Base-by-base conservation (phyloP, 2,888 invertebrate genomes). In the Alcis repandata region DNA sequence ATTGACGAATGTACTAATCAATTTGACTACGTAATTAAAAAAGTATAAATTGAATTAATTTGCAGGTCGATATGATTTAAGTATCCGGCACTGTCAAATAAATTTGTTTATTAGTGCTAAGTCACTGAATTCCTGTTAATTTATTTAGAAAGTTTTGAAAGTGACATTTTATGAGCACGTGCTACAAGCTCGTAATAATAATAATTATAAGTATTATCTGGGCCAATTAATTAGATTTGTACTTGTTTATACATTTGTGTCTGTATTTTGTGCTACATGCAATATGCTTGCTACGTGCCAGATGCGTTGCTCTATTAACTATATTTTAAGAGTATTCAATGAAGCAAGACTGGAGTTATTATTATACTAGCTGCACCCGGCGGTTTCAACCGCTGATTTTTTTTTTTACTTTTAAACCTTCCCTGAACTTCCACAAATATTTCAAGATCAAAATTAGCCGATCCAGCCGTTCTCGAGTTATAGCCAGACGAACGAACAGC, bases 51-150 rank as follows among this genome's bases (percentile, higher is more conserved):
- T 11, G 8, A 27, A 46, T 20, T 13, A 1, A 46, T 27, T 22
- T 22, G 43, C 73, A 68, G 69, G 66, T 69, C 58, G 61, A 65
- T 71, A 57, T 74, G 75, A 68, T 66, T 72, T 73, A 70, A 68
- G 72, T 80, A 81, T 74, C 72, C 73, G 77, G 77, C 69, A 74
- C 66, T 72, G 67, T 70, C 78, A 68, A 72, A 79, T 81, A 74
- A 79, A 78, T 82, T 27, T 80, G 81, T 79, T 59, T 43, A 48
- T 59, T 58, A 46, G 33, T 48, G 53, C 33, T 48, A 38, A 43
- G 36, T 58, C 63, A 63, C 27, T 53, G 61, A 56, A 58, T 60
- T 58, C 60, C 54, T 56, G 64, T 22, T 67, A 59, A 63, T 67
- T 41, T 53, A 59, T 67, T 61, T 56, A 66, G 68, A 70, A 56